These are phyloP conservation scores for human DNA, from an alignment of 2,113 vertebrate species.

Conservation along the genomic window GRCh38 chr9:89942501-89943000, in stretches of 20 bases:
- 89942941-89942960: fast-evolving
- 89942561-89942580: neutral
- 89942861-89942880: neutral
- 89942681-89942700: neutral
- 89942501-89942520: neutral
- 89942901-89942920: too few species aligned
- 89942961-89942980: too few species aligned
- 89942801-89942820: fast-evolving
- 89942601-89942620: neutral
- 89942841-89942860: fast-evolving
- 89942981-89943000: fast-evolving
- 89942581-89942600: neutral
- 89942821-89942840: neutral
- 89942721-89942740: neutral
- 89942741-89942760: neutral
- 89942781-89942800: neutral
- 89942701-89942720: neutral
- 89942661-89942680: neutral
- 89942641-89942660: too few species aligned
- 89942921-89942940: neutral
- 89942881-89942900: neutral
- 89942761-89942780: neutral
- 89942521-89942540: neutral
- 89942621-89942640: neutral
- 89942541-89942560: neutral